These are phyloP conservation scores for Lophotriccus pileatus DNA, from an alignment of 2,797 vertebrate species.

Conservation along the genomic window DNA sequence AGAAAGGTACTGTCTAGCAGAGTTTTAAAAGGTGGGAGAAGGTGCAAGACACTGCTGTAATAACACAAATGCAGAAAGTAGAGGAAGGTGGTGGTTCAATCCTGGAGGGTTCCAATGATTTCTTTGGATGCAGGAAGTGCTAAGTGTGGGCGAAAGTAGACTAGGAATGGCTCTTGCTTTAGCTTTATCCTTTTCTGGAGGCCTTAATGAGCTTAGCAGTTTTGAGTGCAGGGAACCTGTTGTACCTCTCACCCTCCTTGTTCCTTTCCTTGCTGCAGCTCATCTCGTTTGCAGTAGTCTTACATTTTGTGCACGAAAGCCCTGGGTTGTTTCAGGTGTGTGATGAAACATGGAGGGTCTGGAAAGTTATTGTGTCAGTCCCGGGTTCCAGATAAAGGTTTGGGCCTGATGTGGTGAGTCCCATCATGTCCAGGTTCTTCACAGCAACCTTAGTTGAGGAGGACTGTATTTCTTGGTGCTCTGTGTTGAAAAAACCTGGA, in stretches of 20 bases:
- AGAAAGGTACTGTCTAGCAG: neutral
- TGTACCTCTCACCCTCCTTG: neutral
- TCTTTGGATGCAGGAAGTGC: neutral
- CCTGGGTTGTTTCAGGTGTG: neutral
- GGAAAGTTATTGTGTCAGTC: fast-evolving
- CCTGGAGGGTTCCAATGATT: neutral
- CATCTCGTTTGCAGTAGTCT: fast-evolving
- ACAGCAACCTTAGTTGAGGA: neutral
- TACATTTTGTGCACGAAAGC: fast-evolving
- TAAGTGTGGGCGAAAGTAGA: neutral
- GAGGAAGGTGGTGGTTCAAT: neutral
- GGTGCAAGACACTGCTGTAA: neutral
- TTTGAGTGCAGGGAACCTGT: neutral
- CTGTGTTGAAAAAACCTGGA: neutral
- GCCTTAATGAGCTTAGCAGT: constrained; percentile 29
- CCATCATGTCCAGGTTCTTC: neutral
- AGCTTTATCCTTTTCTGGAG: constrained; percentile 40
- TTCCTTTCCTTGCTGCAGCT: neutral
- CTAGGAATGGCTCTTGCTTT: constrained; percentile 25
- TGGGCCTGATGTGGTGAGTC: neutral
- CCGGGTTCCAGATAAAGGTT: neutral
- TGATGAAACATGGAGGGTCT: neutral
- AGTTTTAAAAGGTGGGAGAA: neutral
- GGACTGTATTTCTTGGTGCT: neutral
- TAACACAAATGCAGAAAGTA: fast-evolving